Percentiles rank a stretch among this genome's conserved stretches.
These are phyloP conservation scores for Lasioglossum malachurum DNA, from an alignment of 2,888 invertebrate species.

Conservation along the genomic window DNA sequence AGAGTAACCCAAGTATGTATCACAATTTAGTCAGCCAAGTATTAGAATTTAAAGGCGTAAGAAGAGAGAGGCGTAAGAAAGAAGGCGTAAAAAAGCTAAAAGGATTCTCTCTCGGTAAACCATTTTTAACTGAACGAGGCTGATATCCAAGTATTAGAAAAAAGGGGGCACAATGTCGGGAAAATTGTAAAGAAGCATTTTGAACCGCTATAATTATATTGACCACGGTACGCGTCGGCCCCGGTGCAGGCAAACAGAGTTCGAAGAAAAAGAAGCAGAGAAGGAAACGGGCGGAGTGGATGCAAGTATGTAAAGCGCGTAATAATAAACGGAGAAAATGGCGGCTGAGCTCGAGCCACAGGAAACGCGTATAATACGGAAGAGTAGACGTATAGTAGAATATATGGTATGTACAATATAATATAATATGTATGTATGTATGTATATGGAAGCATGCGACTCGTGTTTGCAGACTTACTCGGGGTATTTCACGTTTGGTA, in stretches of 20 bases:
- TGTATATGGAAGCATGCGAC: background rate
- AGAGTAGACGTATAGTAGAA: background rate
- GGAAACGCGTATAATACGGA: conserved; percentile 9
- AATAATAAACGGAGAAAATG: conserved; percentile 40
- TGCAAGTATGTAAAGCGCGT: conserved; percentile 38
- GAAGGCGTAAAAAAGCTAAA: background rate
- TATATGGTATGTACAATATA: too few species aligned
- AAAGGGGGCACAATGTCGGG: background rate
- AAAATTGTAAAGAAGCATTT: background rate
- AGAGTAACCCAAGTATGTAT: background rate
- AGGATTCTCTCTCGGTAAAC: background rate
- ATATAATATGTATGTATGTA: background rate
- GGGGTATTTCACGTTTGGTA: conserved; percentile 89
- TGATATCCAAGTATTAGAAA: background rate
- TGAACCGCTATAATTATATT: background rate
- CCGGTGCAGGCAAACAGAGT: conserved; percentile 6
- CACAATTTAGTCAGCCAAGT: background rate
- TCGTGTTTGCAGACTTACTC: conserved; percentile 88
- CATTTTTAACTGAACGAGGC: background rate
- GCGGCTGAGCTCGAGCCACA: background rate
- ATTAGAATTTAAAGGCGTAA: background rate
- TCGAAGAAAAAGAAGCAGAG: background rate
- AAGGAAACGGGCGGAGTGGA: conserved; percentile 32
- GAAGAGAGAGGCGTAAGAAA: too few species aligned
- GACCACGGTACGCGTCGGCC: background rate